phyloP scores from a whole-genome alignment of 2,113 vertebrate species.

The Nycticebus coucang region DNA sequence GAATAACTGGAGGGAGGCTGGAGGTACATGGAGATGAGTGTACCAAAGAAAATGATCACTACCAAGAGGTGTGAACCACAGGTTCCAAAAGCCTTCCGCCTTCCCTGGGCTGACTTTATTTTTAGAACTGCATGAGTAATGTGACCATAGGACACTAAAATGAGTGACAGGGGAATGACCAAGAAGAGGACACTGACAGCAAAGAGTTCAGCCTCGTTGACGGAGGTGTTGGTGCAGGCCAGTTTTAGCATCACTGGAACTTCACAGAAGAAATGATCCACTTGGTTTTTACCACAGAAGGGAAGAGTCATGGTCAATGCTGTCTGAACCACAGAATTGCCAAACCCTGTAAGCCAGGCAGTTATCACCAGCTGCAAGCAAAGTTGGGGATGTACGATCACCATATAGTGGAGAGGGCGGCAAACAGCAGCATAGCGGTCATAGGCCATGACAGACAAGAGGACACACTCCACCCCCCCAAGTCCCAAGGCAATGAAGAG shows the following conservation, averaged over 20 bases:
- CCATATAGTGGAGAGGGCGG: conserved; percentile 59
- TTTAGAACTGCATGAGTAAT: conserved; percentile 43
- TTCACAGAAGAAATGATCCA: conserved; percentile 78
- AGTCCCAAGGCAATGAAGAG: conserved; percentile 69
- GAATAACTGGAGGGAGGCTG: conserved; percentile 67
- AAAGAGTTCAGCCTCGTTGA: conserved; percentile 48
- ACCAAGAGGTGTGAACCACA: conserved; percentile 65
- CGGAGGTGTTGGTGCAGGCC: conserved; percentile 33
- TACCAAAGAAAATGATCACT: conserved; percentile 61
- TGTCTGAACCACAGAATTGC: conserved; percentile 40
- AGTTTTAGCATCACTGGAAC: conserved; percentile 66
- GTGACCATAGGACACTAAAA: conserved; percentile 62
- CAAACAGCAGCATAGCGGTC: conserved; percentile 70
- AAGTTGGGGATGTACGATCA: conserved; percentile 48
- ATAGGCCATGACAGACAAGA: conserved; percentile 73
- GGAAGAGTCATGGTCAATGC: conserved; percentile 62
- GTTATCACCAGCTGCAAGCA: conserved; percentile 46
- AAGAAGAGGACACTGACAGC: conserved; percentile 33
- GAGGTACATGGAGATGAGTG: conserved; percentile 67
- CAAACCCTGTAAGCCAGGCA: conserved; percentile 62
- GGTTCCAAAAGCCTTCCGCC: conserved; percentile 61
- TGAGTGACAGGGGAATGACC: conserved; percentile 46
- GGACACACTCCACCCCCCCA: conserved; percentile 63
- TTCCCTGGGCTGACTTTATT: conserved; percentile 37
- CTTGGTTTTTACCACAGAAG: conserved; percentile 56